These are phyloP conservation scores for Tapirus indicus DNA, from an alignment of 2,797 vertebrate species.

Conservation along the genomic window DNA sequence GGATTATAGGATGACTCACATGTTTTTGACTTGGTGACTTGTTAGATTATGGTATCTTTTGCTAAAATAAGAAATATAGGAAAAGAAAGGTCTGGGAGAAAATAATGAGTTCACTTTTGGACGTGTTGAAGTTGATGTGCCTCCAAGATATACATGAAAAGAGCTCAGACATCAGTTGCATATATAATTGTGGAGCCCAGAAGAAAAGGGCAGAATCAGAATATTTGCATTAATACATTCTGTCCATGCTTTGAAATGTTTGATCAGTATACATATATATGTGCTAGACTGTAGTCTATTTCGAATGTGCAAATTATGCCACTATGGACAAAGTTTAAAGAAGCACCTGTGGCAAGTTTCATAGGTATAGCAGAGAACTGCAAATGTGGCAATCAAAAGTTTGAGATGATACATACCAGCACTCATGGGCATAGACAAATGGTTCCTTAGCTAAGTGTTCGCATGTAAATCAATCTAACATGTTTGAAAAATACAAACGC, in stretches of 20 bases:
- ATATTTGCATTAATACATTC: constrained; percentile 5
- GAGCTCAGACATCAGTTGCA: background rate
- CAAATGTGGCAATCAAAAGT: background rate
- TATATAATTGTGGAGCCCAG: background rate
- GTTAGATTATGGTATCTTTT: background rate
- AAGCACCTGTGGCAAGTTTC: background rate
- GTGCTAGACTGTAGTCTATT: background rate
- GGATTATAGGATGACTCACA: rapidly evolving
- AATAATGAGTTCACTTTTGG: constrained; percentile 7
- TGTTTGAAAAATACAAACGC: background rate
- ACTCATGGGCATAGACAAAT: background rate
- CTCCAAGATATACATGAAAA: constrained; percentile 3
- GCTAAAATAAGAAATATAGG: background rate
- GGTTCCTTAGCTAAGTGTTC: background rate
- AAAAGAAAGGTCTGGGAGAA: background rate
- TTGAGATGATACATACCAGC: background rate
- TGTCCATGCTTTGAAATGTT: background rate
- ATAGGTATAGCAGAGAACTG: background rate
- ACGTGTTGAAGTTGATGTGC: background rate
- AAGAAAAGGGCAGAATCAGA: background rate
- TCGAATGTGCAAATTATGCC: background rate
- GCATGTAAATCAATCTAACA: background rate
- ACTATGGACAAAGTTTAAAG: background rate
- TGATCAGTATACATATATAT: background rate
- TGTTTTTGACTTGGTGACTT: background rate